Evolutionary conservation across 2,888 invertebrate species (phyloP), one percentile per base, ranked within the genome.

Genomic region (Latrodectus elegans): DNA sequence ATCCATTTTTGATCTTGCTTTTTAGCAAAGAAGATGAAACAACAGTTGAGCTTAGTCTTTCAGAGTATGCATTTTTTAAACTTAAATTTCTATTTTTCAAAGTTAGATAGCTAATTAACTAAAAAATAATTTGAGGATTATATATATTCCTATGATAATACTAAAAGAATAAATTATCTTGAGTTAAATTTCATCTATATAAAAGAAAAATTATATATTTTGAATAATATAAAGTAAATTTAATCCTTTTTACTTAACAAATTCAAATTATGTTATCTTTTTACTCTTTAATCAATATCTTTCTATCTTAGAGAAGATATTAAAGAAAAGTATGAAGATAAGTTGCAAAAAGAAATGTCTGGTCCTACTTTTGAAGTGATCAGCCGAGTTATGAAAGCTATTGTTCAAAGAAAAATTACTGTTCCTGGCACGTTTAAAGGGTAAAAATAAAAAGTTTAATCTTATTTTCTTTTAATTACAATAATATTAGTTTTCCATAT

Each of bases 321-420:
- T 49, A 95, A 96, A 92, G 96, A 96, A 88, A 98, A 98, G 92
- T 99, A 97, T 92, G 97, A 97, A 89, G 97, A 96, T 52, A 98
- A 97, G 92, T 93, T 99, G 89, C 94, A 95, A 12, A 97, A 97
- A 92, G 97, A 98, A 92, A 93, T 99, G 90, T 95, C 95, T 0
- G 99, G 99, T 0, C 96, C 97, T 0, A 96, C 97, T 0, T 99
- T 96, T 92, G 99, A 99, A 93, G 97, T 99, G 2, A 94, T 99
- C 89, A 97, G 98, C 15, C 96, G 96, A 92, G 95, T 99, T 51
- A 99, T 99, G 97, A 99, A 99, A 72, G 96, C 96, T 15, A 95
- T 99, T 89, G 97, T 98, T 71, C 97, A 96, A 90, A 94, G 98
- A 89, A 97, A 99, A 92, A 95, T 99, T 60, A 99, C 98, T 0